phyloP scores from a whole-genome alignment of 37 sponge, comb jelly and placozoan genomes.

The Halisarca cf. caerulea region DNA sequence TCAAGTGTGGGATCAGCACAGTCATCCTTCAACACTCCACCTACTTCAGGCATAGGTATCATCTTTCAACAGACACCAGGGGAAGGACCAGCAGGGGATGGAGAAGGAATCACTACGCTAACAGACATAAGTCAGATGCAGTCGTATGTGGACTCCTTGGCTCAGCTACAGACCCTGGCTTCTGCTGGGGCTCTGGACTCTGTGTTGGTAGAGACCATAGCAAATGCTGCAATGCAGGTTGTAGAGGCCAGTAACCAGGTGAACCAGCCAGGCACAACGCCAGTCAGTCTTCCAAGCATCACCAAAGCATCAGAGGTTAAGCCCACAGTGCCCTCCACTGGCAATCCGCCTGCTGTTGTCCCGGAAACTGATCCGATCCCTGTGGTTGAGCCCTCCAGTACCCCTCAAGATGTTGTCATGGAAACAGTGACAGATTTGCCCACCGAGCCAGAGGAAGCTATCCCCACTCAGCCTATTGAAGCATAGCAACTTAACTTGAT shows the following conservation, averaged over 20 bases:
- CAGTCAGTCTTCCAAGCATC: no score
- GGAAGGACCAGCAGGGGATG: background rate
- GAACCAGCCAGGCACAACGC: background rate
- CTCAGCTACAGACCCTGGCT: constrained; percentile 42
- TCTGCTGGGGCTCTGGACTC: constrained; percentile 66
- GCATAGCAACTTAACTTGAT: no score
- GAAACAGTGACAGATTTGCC: background rate
- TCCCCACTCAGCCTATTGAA: no score
- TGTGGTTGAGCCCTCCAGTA: background rate
- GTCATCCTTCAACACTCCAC: background rate
- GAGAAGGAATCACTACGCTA: constrained; percentile 40
- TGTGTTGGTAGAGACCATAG: constrained; percentile 72
- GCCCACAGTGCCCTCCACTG: background rate
- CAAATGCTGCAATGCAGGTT: constrained; percentile 40
- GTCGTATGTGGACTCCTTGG: constrained; percentile 45
- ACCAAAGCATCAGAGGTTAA: background rate
- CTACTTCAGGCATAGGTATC: constrained; percentile 1
- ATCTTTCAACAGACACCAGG: background rate
- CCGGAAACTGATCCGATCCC: background rate
- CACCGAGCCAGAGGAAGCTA: no score
- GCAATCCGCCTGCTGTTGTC: background rate
- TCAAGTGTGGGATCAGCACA: background rate
- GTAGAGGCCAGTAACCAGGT: background rate
- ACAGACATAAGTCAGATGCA: constrained; percentile 52
- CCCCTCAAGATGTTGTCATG: constrained; percentile 2